Evolutionary conservation across 2,113 vertebrate species (phyloP), one percentile per base, ranked within the genome.

Genomic region (Pelecanus crispus): DNA sequence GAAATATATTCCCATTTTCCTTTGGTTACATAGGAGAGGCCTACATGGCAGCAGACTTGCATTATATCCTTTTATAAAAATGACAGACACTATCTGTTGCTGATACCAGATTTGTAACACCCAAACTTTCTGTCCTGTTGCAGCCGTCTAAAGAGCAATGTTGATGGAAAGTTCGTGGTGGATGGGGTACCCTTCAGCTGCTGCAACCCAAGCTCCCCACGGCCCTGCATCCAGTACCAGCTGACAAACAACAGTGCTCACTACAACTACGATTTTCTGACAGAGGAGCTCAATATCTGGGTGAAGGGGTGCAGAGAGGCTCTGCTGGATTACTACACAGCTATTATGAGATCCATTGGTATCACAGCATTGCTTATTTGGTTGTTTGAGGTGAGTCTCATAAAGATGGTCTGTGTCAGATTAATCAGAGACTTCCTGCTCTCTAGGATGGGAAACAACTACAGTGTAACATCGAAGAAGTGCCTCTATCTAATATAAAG

Each of bases 171-270:
- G 95, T 99, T 98, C 95, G 93, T 99, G 96, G 94, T 98, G 96
- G 98, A 99, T 9, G 98, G 98, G 7, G 98, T 99, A 3, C 99
- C 99, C 63, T 99, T 99, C 97, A 99, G 99, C 97, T 99, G 99
- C 97, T 99, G 99, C 94, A 99, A 99, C 89, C 92, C 97, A 12
- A 98, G 97, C 97, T 99, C 98, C 6, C 99, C 99, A 0, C 97
- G 99, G 77, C 98, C 99, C 75, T 99, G 99, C 80, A 99, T 99
- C 94, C 99, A 99, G 95, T 97, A 98, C 89, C 98, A 98, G 86
- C 97, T 99, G 91, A 98, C 97, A 45, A 99, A 99, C 98, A 98
- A 98, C 97, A 98, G 98, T 0, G 99, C 99, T 77, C 98, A 99
- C 96, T 99, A 98, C 97, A 98, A 98, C 97, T 99, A 99, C 0